A percentile compares a stretch with the other conserved stretches of the same genome.
These are phyloP conservation scores for Poliocrania exsul DNA, from an alignment of 2,797 vertebrate genomes.

Conservation along the genomic window DNA sequence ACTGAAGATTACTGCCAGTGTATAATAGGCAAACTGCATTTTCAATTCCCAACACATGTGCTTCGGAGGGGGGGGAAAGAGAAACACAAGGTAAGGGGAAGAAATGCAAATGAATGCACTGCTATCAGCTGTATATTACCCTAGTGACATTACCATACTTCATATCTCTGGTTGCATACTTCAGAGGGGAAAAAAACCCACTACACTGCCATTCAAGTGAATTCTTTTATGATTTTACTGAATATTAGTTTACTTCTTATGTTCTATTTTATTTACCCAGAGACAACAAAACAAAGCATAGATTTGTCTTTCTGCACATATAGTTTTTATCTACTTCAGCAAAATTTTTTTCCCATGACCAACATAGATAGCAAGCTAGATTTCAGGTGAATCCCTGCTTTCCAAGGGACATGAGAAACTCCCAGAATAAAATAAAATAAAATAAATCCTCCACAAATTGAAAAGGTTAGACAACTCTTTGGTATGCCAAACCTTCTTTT, in stretches of 20 bases:
- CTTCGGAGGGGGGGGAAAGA: conserved; percentile 1
- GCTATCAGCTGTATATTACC: conserved; percentile 76
- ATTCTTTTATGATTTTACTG: conserved; percentile 42
- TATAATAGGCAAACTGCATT: conserved; percentile 74
- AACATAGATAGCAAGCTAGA: not conserved
- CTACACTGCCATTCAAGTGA: conserved; percentile 67
- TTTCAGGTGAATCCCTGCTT: not conserved
- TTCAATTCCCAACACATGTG: conserved; percentile 74
- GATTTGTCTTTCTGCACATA: not conserved
- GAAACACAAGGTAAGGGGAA: conserved; percentile 48
- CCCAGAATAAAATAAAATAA: not conserved
- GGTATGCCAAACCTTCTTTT: not conserved
- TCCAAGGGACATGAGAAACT: not conserved
- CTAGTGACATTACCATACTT: conserved; percentile 72
- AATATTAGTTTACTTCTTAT: conserved; percentile 42
- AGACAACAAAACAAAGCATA: conserved; percentile 2
- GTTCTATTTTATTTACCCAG: conserved; percentile 17
- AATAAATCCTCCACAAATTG: not conserved
- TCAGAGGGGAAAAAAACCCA: not conserved
- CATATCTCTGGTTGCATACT: conserved; percentile 70
- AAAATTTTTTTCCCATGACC: not conserved
- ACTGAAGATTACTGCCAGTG: conserved; percentile 73
- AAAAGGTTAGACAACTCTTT: not conserved
- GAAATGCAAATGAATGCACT: conserved; percentile 77
- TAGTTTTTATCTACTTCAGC: not conserved